Percentiles rank a stretch among this genome's conserved stretches.
Evolutionary conservation across 2,888 invertebrate species (phyloP).

Genomic region (Anoplius nigerrimus): DNA sequence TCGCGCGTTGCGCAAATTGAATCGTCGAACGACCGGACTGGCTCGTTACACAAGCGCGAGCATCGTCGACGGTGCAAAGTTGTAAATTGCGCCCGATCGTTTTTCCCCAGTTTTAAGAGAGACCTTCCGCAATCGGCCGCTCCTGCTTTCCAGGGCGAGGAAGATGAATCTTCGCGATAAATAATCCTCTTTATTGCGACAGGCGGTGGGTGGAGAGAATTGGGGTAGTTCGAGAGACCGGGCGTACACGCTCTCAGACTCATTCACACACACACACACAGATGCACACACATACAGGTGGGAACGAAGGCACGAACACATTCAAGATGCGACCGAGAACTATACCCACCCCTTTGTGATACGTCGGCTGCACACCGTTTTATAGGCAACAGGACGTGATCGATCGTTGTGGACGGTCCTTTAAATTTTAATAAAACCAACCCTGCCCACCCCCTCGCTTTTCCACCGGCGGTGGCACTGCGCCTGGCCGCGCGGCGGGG

Average conservation of each 20-base stretch:
- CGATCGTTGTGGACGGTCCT: slow-evolving; percentile 16
- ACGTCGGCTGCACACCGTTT: neutral
- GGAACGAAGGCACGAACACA: too few species aligned
- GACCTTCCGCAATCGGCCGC: neutral
- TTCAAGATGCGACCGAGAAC: neutral
- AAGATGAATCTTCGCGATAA: slow-evolving; percentile 37
- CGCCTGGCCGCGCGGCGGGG: neutral
- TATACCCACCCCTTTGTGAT: slow-evolving; percentile 4
- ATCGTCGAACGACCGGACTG: too few species aligned
- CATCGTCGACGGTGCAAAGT: too few species aligned
- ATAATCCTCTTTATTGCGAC: slow-evolving; percentile 39
- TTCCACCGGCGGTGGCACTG: neutral
- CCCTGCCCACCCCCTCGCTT: neutral
- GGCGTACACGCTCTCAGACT: too few species aligned
- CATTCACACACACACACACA: too few species aligned
- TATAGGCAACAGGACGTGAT: neutral
- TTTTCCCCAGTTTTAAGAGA: neutral
- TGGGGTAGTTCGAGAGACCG: too few species aligned
- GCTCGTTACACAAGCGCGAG: too few species aligned
- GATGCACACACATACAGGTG: too few species aligned
- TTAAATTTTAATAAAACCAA: slow-evolving; percentile 21
- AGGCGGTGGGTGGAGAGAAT: neutral
- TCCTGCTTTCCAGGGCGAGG: neutral
- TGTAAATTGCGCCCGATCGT: neutral
- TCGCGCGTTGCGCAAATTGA: neutral